Conservation (phyloP, 2,888 invertebrate genomes). For the Amblyteles armatorius region DNA sequence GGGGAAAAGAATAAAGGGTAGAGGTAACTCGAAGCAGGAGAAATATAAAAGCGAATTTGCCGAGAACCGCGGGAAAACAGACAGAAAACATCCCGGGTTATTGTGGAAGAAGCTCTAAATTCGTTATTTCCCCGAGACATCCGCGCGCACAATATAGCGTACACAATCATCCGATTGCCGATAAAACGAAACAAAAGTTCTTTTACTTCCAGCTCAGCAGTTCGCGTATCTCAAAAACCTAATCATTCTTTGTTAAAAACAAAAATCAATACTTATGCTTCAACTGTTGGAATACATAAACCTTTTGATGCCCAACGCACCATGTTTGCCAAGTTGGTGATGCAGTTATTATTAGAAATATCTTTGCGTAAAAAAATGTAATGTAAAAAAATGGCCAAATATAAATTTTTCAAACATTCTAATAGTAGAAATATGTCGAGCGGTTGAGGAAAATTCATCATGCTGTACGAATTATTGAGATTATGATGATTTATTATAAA, state of each 20-base stretch:
- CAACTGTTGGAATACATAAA: not conserved
- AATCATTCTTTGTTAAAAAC: not conserved
- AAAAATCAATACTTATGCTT: not conserved
- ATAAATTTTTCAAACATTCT: no score
- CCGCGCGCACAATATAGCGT: not conserved
- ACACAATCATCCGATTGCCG: not conserved
- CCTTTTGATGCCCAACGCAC: no score
- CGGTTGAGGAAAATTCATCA: no score
- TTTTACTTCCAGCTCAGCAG: not conserved
- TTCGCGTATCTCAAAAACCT: not conserved
- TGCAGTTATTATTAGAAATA: not conserved
- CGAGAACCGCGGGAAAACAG: conserved; percentile 22
- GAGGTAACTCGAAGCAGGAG: conserved; percentile 40
- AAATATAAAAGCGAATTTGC: conserved; percentile 32
- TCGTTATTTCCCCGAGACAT: not conserved
- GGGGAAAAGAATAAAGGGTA: conserved; percentile 44
- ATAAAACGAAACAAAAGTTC: not conserved
- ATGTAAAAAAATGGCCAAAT: no score
- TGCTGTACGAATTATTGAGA: no score
- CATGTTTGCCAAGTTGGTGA: not conserved
- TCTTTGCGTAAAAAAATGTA: no score
- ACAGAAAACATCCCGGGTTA: conserved; percentile 16
- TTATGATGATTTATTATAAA: no score
- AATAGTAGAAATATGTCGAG: no score
- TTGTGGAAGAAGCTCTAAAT: conserved; percentile 12